phyloP scores from a whole-genome alignment of 2,113 vertebrate genomes.

The Onychostruthus taczanowskii region DNA sequence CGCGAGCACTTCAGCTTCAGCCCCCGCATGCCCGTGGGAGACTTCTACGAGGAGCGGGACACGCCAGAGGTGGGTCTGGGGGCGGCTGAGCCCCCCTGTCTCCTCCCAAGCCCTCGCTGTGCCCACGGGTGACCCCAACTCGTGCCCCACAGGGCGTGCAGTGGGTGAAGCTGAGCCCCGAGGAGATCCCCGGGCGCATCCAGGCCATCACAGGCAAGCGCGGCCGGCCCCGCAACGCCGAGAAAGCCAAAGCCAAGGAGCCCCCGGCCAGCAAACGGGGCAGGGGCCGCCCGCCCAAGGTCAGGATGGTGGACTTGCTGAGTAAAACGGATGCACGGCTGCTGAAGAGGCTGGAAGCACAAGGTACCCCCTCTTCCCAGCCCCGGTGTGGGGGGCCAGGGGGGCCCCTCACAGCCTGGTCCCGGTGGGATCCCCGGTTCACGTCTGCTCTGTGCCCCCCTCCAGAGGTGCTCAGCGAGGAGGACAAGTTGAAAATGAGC shows the following conservation, averaged over 20 bases:
- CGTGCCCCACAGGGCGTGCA: constrained; percentile 77
- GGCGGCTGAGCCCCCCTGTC: accelerated
- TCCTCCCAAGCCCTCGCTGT: accelerated
- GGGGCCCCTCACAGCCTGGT: not conserved
- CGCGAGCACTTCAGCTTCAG: constrained; percentile 98
- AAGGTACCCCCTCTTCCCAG: constrained; percentile 72
- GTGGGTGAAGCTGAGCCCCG: constrained; percentile 87
- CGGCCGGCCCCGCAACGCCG: constrained; percentile 92
- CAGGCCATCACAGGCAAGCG: constrained; percentile 95
- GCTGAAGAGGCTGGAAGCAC: constrained; percentile 84
- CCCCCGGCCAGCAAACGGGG: constrained; percentile 68
- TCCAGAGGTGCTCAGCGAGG: constrained; percentile 87
- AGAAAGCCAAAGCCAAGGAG: constrained; percentile 76
- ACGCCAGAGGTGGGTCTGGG: constrained; percentile 79
- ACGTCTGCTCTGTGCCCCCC: not conserved
- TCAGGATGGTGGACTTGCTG: constrained; percentile 83
- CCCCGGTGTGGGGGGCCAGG: accelerated
- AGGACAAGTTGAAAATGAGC: constrained; percentile 84
- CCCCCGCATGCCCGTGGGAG: constrained; percentile 94
- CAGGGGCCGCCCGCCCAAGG: constrained; percentile 90
- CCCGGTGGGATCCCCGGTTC: accelerated
- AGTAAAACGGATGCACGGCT: constrained; percentile 88
- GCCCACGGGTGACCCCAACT: accelerated
- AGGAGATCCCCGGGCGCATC: constrained; percentile 94
- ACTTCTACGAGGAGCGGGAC: constrained; percentile 94